Conservation (phyloP, 2,797 vertebrate species). For the Salarias fasciatus region DNA sequence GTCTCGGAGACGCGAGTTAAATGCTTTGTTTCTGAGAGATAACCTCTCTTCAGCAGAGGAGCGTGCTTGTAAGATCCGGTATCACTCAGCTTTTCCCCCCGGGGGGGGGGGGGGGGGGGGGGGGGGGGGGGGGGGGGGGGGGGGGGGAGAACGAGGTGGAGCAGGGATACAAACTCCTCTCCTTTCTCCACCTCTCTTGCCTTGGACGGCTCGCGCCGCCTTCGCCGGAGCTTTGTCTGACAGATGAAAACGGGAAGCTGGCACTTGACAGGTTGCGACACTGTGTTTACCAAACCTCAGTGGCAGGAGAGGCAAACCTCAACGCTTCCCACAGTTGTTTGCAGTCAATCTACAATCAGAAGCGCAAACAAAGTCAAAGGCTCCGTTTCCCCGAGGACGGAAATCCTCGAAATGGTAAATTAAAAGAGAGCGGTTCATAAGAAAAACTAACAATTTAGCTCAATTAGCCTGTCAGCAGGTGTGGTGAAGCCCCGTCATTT, state of each 20-base stretch:
- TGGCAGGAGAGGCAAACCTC: slow-evolving; percentile 42
- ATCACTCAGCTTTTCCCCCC: slow-evolving; percentile 37
- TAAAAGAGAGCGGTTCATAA: background rate
- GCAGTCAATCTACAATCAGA: slow-evolving; percentile 17
- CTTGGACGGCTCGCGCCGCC: slow-evolving; percentile 45
- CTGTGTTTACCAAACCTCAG: slow-evolving; percentile 60
- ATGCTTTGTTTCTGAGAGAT: slow-evolving; percentile 61
- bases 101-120: no score
- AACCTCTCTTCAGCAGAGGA: slow-evolving; percentile 54
- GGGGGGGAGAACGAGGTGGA: no score
- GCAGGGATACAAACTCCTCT: slow-evolving; percentile 26
- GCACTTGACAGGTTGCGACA: slow-evolving; percentile 63
- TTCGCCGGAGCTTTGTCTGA: slow-evolving; percentile 43
- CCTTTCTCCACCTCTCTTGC: slow-evolving; percentile 20
- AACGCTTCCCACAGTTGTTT: slow-evolving; percentile 33
- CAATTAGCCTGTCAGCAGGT: background rate
- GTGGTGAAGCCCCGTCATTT: background rate
- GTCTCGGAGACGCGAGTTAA: slow-evolving; percentile 49
- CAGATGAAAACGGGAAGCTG: slow-evolving; percentile 38
- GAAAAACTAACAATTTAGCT: background rate
- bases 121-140: no score
- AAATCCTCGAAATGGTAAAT: background rate
- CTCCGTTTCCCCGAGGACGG: background rate
- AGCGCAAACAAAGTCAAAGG: slow-evolving; percentile 2
- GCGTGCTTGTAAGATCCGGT: slow-evolving; percentile 46